Base-by-base conservation (phyloP, 2,797 vertebrate genomes). In the Scolopax rusticola region DNA sequence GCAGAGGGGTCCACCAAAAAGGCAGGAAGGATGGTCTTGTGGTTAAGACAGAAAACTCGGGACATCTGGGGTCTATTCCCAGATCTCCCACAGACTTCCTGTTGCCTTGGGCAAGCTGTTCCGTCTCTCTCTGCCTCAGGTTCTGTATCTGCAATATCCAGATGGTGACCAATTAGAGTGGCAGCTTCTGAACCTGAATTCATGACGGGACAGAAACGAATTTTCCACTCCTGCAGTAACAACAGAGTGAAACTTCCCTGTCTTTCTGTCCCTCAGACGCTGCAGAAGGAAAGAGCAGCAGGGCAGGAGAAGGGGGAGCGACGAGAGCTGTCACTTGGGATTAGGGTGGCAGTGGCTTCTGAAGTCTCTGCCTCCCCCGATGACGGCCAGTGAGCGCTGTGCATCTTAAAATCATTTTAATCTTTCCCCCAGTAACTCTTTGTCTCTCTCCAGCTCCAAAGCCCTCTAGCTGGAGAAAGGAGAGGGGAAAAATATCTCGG, bases 81-180 rank as follows among this genome's bases (percentile, higher is more conserved):
- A 96, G 93, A 89, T 95, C 95, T 96, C 91, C 96, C 94, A 89
- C 96, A 95, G 93, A 95, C 38, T 96, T 97, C 96, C 92, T 92
- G 88, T 89, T 95, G 94, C 95, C 92, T 90, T 75, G 88, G 68
- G 93, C 93, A 75, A 89, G 77, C 83, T 77, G 86, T 74, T 95
- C n/a, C 20, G 81, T 87, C 78, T 93, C 93, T 38, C 56, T n/a
- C 74, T 96, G 95, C 95, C 95, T 97, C 93, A 93, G 93, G 95
- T 97, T 85, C 96, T 92, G 60, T 40, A 76, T 87, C 84, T 73
- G 88, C 78, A 36, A 43, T 11, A 50, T 12, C 70, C 88, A 87
- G 75, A 90, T 60, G 40, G 81, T 65, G 90, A 91, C 73, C 85
- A 79, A 67, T 60, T 61, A 61, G 38, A 77, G 61, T 8, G 53